These are phyloP conservation scores for Willisornis vidua DNA, from an alignment of 2,113 vertebrate species.

Conservation along the genomic window DNA sequence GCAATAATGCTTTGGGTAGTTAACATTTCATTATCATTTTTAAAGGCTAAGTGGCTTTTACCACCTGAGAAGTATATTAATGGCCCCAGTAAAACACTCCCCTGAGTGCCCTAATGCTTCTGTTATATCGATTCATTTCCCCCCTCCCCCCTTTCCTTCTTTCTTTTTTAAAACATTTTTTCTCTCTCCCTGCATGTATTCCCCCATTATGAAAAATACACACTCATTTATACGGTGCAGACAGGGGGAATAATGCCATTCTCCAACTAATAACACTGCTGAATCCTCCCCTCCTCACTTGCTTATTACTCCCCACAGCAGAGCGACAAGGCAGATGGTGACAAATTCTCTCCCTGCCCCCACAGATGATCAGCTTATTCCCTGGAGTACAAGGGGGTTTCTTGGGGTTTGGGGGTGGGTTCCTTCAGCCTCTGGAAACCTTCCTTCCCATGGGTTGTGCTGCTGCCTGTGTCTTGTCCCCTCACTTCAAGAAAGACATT, in stretches of 20 bases:
- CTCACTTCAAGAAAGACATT: background rate
- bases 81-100: constrained; percentile 70
- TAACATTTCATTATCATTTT: constrained; percentile 75
- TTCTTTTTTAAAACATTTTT: constrained; percentile 59
- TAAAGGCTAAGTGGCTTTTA: constrained; percentile 75
- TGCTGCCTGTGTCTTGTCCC: background rate
- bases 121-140: constrained; percentile 72
- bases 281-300: constrained; percentile 64
- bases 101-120: constrained; percentile 71
- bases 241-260: constrained; percentile 12
- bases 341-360: constrained; percentile 73
- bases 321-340: constrained; percentile 78
- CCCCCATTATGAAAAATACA: constrained; percentile 70
- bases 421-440: constrained; percentile 59
- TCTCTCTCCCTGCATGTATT: constrained; percentile 69
- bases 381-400: constrained; percentile 59
- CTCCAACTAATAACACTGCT: constrained; percentile 36
- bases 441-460: background rate
- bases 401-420: background rate
- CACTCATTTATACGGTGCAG: constrained; percentile 35
- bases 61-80: constrained; percentile 73
- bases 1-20: constrained; percentile 73
- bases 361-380: constrained; percentile 69
- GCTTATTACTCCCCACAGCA: constrained; percentile 74
- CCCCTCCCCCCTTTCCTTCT: constrained; percentile 57